Percentiles rank a stretch among this genome's conserved stretches.
Evolutionary conservation across 2,797 vertebrate genomes (phyloP).

Genomic region (Bradypodion pumilum): DNA sequence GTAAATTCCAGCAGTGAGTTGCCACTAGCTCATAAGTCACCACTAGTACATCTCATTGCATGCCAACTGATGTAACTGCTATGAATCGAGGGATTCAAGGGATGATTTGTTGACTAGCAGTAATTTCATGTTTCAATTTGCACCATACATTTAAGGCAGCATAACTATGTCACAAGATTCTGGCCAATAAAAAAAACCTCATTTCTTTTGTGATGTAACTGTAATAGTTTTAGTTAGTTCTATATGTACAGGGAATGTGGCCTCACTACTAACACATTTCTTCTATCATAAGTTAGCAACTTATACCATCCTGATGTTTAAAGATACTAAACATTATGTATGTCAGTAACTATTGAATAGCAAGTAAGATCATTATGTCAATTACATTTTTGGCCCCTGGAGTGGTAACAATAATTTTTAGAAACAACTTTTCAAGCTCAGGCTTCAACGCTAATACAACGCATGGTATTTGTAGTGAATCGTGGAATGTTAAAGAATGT

Average conservation of each 20-base stretch:
- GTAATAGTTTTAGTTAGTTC: not conserved
- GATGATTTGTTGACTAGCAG: too few species aligned
- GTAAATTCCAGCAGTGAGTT: too few species aligned
- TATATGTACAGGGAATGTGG: not conserved
- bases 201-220: not conserved
- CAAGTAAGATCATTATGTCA: too few species aligned
- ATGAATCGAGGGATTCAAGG: too few species aligned
- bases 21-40: too few species aligned
- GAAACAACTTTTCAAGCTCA: not conserved
- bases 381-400: not conserved
- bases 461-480: not conserved
- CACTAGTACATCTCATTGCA: too few species aligned
- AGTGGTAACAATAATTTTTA: not conserved
- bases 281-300: not conserved
- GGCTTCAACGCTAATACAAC: not conserved
- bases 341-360: not conserved
- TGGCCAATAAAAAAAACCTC: not conserved
- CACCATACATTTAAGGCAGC: not conserved
- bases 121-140: too few species aligned
- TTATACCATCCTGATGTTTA: not conserved
- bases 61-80: too few species aligned
- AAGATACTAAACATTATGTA: not conserved
- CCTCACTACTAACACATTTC: not conserved
- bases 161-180: not conserved
- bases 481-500: conserved; percentile 46